Conservation (phyloP, 2,888 invertebrate genomes). For the Mimas tiliae region DNA sequence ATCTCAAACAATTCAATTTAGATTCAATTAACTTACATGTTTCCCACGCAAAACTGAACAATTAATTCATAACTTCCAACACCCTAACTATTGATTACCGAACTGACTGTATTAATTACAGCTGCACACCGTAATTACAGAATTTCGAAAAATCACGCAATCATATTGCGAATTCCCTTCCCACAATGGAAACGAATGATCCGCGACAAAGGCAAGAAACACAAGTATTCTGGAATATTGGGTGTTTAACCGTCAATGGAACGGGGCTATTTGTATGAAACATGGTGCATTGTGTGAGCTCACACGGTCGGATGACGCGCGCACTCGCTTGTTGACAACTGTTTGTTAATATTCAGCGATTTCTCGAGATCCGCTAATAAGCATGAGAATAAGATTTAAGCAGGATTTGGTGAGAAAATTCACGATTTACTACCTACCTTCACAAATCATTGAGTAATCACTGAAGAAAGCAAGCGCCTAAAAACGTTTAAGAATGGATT, state of each 20-base stretch:
- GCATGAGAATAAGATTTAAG: conserved; percentile 55
- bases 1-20: not conserved
- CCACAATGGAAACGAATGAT: not conserved
- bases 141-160: conserved; percentile 6
- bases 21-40: not conserved
- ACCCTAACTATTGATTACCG: conserved; percentile 5
- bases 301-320: conserved; percentile 43
- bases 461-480: not conserved
- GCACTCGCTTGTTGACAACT: conserved; percentile 45
- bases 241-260: conserved; percentile 15
- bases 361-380: conserved; percentile 58
- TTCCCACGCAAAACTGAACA: not conserved
- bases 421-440: conserved; percentile 16
- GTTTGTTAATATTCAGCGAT: conserved; percentile 58
- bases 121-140: not conserved
- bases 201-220: conserved; percentile 19
- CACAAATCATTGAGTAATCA: conserved; percentile 2
- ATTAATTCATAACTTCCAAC: not conserved
- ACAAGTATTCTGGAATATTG: conserved; percentile 23
- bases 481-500: not conserved
- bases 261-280: conserved; percentile 68
- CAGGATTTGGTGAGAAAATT: conserved; percentile 20
- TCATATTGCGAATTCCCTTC: conserved; percentile 22
- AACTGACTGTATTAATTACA: conserved; percentile 12
- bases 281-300: conserved; percentile 58